Evolutionary conservation across 2,888 invertebrate genomes (phyloP).

Genomic region (Latrodectus hesperus): DNA sequence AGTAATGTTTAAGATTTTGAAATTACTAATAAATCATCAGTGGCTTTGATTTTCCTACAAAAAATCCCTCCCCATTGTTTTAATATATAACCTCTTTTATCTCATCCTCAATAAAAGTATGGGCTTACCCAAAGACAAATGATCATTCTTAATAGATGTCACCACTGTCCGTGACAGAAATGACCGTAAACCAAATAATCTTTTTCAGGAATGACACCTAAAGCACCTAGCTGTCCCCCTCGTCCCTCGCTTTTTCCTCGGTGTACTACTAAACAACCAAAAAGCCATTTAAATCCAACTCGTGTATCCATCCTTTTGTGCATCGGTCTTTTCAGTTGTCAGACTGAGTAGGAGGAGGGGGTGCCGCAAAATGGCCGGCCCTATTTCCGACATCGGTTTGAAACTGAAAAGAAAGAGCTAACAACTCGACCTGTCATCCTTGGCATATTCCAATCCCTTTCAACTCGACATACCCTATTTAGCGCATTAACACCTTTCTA

Average conservation of each 20-base stretch:
- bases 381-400: constrained; percentile 23
- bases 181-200: not conserved
- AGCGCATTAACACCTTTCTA: constrained; percentile 47
- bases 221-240: not conserved
- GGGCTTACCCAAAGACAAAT: not conserved
- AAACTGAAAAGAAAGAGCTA: too few relatives aligned
- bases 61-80: too few relatives aligned
- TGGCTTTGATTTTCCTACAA: too few relatives aligned
- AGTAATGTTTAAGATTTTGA: too few relatives aligned
- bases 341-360: constrained; percentile 31
- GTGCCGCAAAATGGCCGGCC: constrained; percentile 61
- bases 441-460: constrained; percentile 20
- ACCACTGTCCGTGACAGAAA: not conserved
- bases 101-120: too few relatives aligned
- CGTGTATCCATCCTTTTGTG: not conserved
- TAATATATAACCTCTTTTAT: too few relatives aligned
- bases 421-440: not conserved
- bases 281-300: constrained; percentile 60
- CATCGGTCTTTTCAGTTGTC: constrained; percentile 14
- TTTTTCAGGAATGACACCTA: not conserved
- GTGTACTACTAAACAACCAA: not conserved
- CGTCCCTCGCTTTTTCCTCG: not conserved
- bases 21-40: too few relatives aligned
- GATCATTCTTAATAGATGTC: not conserved
- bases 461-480: constrained; percentile 34